Conservation (phyloP, 2,888 invertebrate genomes). For the Stegana nigrithorax region DNA sequence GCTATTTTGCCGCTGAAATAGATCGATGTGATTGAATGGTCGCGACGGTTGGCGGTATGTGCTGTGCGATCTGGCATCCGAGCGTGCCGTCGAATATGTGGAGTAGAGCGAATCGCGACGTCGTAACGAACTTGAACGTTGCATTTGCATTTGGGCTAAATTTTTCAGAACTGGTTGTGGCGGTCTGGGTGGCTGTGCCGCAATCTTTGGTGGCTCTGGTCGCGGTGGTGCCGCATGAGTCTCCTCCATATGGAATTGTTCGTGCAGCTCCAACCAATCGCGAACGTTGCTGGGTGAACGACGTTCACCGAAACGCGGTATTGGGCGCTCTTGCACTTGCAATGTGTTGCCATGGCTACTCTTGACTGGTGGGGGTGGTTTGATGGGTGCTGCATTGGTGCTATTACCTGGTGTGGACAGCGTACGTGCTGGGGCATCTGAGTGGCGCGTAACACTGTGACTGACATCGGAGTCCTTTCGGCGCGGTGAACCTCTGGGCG, state of each 20-base stretch:
- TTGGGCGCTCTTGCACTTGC: conserved; percentile 45
- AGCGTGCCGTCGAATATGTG: conserved; percentile 50
- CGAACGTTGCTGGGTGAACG: conserved; percentile 67
- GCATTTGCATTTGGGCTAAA: conserved; percentile 9
- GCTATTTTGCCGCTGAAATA: conserved; percentile 62
- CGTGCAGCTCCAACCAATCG: conserved; percentile 67
- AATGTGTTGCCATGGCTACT: conserved; percentile 32
- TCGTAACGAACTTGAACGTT: conserved; percentile 30
- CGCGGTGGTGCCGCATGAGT: too few relatives aligned
- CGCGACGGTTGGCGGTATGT: conserved; percentile 41
- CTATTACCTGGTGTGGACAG: conserved; percentile 58
- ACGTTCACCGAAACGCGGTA: conserved; percentile 65
- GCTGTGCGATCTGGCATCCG: conserved; percentile 45
- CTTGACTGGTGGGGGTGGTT: conserved; percentile 22
- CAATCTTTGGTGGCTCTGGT: too few relatives aligned
- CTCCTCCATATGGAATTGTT: conserved; percentile 50
- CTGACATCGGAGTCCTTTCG: conserved; percentile 50
- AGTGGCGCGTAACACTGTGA: neutral
- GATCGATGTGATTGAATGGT: conserved; percentile 52
- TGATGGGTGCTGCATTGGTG: conserved; percentile 35
- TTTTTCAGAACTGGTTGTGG: conserved; percentile 7
- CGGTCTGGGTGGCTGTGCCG: conserved; percentile 19
- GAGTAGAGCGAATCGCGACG: conserved; percentile 54
- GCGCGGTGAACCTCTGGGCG: conserved; percentile 84
- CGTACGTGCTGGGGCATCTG: conserved; percentile 20